Base-by-base conservation (phyloP, 2,797 vertebrate genomes). In the Cottoperca gobio region DNA sequence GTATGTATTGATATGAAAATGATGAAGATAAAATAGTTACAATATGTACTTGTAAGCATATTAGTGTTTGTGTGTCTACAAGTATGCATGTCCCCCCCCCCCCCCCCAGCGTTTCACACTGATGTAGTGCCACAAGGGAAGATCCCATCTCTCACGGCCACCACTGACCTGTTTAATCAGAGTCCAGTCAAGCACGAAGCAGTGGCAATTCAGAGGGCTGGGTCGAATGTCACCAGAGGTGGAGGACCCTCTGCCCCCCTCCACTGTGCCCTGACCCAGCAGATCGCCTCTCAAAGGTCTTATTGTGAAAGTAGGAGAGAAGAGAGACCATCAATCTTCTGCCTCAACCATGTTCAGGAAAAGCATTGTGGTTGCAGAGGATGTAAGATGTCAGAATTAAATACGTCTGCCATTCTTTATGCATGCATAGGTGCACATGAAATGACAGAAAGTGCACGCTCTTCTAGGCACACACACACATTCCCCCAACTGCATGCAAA, bases 251-350 rank as follows among this genome's bases (percentile, higher is more conserved):
- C 33, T 62, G 67, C 12, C 72, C 69, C 17, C 11, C n/a, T 66
- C 21, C 31, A 39, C 61, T 53, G 64, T 54, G 68, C 9, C 17
- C 55, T 66, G 85, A 81, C 76, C 79, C 46, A 55, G 57, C 58
- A 69, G 26, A 69, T 63, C 33, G 19, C 62, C 42, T 59, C 70
- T 66, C 48, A 78, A 80, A 82, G 70, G 65, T 72, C 54, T 54
- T 61, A 73, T 82, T 87, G 82, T 86, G 59, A 58, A 73, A 64
- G 46, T 2, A 19, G 54, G 8, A 10, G 64, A 68, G 59, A 61
- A 16, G 28, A 53, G 45, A 77, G 53, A 65, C 43, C 70, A 87
- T 82, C 85, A 77, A 78, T 84, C 76, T 82, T 79, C 68, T 28
- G 54, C 54, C 2, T 67, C 31, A 49, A 23, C 63, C 62, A 24